Percentiles rank a stretch among this genome's conserved stretches.
phyloP scores from a whole-genome alignment of 2,888 invertebrate species.

The Patella depressa region DNA sequence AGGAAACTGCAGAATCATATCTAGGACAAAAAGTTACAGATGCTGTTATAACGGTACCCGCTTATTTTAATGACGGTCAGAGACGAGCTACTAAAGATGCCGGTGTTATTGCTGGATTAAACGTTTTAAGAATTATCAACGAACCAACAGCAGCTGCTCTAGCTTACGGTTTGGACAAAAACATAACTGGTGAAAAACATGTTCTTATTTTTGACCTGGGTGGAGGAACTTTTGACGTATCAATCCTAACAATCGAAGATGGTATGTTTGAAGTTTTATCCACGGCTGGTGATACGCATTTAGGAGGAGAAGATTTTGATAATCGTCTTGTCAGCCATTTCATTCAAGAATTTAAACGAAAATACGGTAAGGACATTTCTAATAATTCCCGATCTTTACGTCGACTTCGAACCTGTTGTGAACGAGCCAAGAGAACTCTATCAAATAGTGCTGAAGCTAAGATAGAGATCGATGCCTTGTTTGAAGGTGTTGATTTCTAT shows the following conservation, averaged over 20 bases:
- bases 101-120: slow-evolving; percentile 71
- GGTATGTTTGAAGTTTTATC: slow-evolving; percentile 83
- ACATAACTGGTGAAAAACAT: slow-evolving; percentile 71
- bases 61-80: slow-evolving; percentile 73
- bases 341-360: slow-evolving; percentile 84
- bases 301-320: slow-evolving; percentile 83
- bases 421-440: slow-evolving; percentile 76
- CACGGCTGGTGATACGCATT: slow-evolving; percentile 87
- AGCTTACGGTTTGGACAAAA: slow-evolving; percentile 73
- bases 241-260: slow-evolving; percentile 74
- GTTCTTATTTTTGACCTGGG: slow-evolving; percentile 77
- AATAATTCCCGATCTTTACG: slow-evolving; percentile 84
- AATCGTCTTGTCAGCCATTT: slow-evolving; percentile 88
- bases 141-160: slow-evolving; percentile 73
- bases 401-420: slow-evolving; percentile 90
- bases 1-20: slow-evolving; percentile 74
- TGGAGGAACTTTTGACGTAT: slow-evolving; percentile 78
- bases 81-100: slow-evolving; percentile 77
- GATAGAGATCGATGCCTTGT: slow-evolving; percentile 94
- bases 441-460: slow-evolving; percentile 73
- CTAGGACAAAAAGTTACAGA: slow-evolving; percentile 76
- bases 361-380: slow-evolving; percentile 77
- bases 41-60: slow-evolving; percentile 71
- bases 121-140: slow-evolving; percentile 78
- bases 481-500: slow-evolving; percentile 95